Evolutionary conservation across 2,797 vertebrate genomes (phyloP).

Genomic region (Hydrophis major): DNA sequence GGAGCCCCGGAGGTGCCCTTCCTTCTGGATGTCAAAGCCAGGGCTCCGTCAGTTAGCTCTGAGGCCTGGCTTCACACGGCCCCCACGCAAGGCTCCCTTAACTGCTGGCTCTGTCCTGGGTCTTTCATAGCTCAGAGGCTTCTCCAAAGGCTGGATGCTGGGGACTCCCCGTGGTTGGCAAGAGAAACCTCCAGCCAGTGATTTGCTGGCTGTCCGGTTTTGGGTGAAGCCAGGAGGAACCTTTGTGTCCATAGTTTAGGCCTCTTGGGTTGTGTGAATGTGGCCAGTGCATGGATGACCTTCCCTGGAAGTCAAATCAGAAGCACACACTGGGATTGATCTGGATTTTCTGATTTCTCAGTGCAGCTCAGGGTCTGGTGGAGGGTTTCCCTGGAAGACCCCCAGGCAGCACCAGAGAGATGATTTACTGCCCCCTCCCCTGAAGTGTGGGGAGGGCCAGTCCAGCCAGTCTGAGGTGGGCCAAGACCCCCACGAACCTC

Average conservation of each 20-base stretch:
- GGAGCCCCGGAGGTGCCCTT: not conserved
- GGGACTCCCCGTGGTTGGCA: not conserved
- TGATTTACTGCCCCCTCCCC: not conserved
- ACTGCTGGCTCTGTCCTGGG: not conserved
- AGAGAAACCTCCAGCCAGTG: not conserved
- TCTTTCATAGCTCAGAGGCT: not conserved
- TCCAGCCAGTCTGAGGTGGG: not conserved
- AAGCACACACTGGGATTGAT: too few relatives aligned
- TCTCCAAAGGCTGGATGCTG: not conserved
- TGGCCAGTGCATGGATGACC: not conserved
- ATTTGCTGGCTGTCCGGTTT: not conserved
- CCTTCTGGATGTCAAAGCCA: not conserved
- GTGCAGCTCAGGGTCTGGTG: not conserved
- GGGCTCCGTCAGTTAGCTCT: not conserved
- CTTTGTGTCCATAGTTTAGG: rapidly evolving
- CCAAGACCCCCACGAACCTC: not conserved
- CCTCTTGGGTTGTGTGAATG: not conserved
- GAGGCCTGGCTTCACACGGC: not conserved
- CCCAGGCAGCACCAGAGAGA: not conserved
- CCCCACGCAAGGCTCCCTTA: not conserved
- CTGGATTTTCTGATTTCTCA: not conserved
- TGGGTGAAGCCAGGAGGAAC: not conserved
- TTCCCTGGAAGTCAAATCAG: not conserved
- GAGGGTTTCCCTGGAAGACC: not conserved
- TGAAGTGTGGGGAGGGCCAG: not conserved